phyloP scores from a whole-genome alignment of 2,797 vertebrate genomes.

The Tamandua tetradactyla region DNA sequence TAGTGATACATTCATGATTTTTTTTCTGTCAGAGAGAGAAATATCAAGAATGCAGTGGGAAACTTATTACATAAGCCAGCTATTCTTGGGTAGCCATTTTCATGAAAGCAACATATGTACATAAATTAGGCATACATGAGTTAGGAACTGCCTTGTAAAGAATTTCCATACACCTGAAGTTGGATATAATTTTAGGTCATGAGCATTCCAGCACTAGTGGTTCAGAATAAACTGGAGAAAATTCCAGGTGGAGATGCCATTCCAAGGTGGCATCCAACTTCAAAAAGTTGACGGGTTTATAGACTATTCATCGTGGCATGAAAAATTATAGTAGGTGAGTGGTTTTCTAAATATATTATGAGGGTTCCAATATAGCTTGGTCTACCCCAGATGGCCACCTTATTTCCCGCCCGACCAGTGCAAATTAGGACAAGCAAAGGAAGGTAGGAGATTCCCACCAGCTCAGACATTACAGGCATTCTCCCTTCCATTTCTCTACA shows the following conservation, averaged over 20 bases:
- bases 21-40: neutral
- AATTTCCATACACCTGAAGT: slow-evolving; percentile 40
- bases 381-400: neutral
- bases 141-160: slow-evolving; percentile 44
- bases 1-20: neutral
- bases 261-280: neutral
- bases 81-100: slow-evolving; percentile 38
- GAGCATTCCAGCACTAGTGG: neutral
- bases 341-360: neutral
- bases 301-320: neutral
- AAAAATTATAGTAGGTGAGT: neutral
- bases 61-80: neutral
- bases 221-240: neutral
- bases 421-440: neutral
- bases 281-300: neutral
- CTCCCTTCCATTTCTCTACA: neutral
- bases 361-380: neutral
- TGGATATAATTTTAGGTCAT: neutral
- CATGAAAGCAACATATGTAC: neutral
- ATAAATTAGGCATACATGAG: slow-evolving; percentile 31
- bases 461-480: neutral
- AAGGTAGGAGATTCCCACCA: neutral
- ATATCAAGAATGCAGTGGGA: slow-evolving; percentile 19
- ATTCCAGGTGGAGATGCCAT: too few species aligned
- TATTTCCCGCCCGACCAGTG: neutral